These are phyloP conservation scores for Etheostoma perlongum DNA, from an alignment of 2,797 vertebrate species.

Conservation along the genomic window DNA sequence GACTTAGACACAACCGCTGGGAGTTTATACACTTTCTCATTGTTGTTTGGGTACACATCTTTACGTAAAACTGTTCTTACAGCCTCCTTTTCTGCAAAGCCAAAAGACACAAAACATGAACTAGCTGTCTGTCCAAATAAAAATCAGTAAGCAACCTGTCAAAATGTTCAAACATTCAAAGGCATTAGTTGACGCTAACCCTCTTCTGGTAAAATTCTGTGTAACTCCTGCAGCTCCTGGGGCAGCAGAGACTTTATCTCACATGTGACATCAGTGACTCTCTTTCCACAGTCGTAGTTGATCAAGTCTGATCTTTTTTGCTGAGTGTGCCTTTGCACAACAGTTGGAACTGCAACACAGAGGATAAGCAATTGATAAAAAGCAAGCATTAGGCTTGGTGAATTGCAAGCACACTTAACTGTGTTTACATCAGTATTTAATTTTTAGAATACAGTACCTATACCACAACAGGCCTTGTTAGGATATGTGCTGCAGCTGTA, in stretches of 20 bases:
- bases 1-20: slow-evolving; percentile 6
- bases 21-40: slow-evolving; percentile 37
- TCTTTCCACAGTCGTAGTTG: slow-evolving; percentile 81
- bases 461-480: slow-evolving; percentile 67
- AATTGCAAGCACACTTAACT: neutral
- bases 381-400: slow-evolving; percentile 7
- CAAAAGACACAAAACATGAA: slow-evolving; percentile 19
- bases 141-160: slow-evolving; percentile 8
- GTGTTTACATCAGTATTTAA: neutral
- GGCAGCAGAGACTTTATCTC: slow-evolving; percentile 75
- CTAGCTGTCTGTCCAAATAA: slow-evolving; percentile 1
- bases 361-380: neutral
- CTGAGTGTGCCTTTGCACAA: slow-evolving; percentile 77
- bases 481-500: slow-evolving; percentile 74
- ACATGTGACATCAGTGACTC: slow-evolving; percentile 64
- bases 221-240: slow-evolving; percentile 74
- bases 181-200: slow-evolving; percentile 66
- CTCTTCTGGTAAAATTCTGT: slow-evolving; percentile 67
- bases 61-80: slow-evolving; percentile 58
- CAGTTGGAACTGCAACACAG: slow-evolving; percentile 80
- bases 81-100: slow-evolving; percentile 69
- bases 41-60: slow-evolving; percentile 27
- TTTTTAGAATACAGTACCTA: slow-evolving; percentile 68
- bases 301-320: slow-evolving; percentile 74
- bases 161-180: slow-evolving; percentile 5